These are phyloP conservation scores for Stenurella melanura DNA, from an alignment of 2,888 invertebrate species.

Conservation along the genomic window DNA sequence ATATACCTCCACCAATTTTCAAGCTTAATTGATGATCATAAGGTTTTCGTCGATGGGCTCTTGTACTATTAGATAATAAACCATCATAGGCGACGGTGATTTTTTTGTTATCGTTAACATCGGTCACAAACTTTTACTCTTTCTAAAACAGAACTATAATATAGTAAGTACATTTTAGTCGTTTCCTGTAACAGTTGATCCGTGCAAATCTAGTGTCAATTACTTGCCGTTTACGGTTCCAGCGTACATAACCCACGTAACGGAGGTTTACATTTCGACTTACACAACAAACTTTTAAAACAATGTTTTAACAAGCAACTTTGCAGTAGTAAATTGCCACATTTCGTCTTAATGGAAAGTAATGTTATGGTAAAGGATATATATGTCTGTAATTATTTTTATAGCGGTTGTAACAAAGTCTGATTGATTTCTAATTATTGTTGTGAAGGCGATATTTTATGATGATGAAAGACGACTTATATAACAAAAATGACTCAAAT, in stretches of 20 bases:
- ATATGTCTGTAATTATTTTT: slow-evolving; percentile 12
- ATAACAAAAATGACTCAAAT: background rate
- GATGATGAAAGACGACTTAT: background rate
- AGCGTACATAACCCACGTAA: slow-evolving; percentile 17
- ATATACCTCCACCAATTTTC: too few species aligned
- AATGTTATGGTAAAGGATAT: slow-evolving; percentile 1
- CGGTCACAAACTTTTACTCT: background rate
- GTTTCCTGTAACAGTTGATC: slow-evolving; percentile 7
- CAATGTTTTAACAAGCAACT: slow-evolving; percentile 10
- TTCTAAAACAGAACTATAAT: background rate
- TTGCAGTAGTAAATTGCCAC: slow-evolving; percentile 11
- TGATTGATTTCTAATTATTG: slow-evolving; percentile 16
- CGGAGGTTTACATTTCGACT: slow-evolving; percentile 14
- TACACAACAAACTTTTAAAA: background rate
- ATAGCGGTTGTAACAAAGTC: background rate
- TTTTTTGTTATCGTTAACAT: too few species aligned
- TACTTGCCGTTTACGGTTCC: slow-evolving; percentile 4
- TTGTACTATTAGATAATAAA: too few species aligned
- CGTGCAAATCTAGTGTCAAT: slow-evolving; percentile 21
- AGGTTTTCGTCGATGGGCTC: too few species aligned
- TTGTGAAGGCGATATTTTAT: background rate
- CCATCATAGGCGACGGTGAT: too few species aligned
- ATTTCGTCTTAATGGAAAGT: slow-evolving; percentile 18
- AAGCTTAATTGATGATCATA: too few species aligned
- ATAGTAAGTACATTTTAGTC: background rate